A percentile compares a stretch with the other conserved stretches of the same genome.
phyloP scores from a whole-genome alignment of 2,797 vertebrate species.

The Orientallactaga sibirica region DNA sequence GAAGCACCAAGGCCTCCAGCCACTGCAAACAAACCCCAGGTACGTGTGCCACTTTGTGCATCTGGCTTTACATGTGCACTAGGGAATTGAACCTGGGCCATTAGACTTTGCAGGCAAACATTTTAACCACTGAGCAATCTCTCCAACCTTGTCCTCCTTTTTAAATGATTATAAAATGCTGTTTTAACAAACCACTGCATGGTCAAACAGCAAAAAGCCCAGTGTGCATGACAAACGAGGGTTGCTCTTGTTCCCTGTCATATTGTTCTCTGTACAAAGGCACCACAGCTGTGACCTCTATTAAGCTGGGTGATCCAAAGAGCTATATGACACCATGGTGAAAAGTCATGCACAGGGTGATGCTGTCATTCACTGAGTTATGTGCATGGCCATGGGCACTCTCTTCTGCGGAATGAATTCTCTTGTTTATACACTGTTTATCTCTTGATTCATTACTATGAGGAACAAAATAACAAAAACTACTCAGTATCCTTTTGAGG shows the following conservation, averaged over 20 bases:
- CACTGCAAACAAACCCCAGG: no score
- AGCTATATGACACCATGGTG: neutral
- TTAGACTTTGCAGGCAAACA: no score
- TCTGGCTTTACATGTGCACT: neutral
- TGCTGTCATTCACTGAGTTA: neutral
- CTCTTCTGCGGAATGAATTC: neutral
- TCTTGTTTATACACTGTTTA: neutral
- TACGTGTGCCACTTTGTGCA: no score
- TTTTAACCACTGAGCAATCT: no score
- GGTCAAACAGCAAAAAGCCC: neutral
- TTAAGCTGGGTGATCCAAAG: slow-evolving; percentile 2
- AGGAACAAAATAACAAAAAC: slow-evolving; percentile 32
- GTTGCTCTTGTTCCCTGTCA: slow-evolving; percentile 1
- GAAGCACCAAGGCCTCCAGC: no score
- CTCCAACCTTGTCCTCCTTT: no score
- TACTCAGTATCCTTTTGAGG: neutral
- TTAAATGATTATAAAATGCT: neutral
- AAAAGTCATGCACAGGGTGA: neutral
- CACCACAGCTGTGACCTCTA: neutral
- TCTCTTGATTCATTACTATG: neutral
- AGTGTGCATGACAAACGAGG: neutral
- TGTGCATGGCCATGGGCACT: neutral
- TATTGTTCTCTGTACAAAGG: neutral
- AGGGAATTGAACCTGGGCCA: neutral
- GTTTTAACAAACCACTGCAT: neutral